These are phyloP conservation scores for Momotus momota DNA, from an alignment of 2,797 vertebrate species.

Conservation along the genomic window DNA sequence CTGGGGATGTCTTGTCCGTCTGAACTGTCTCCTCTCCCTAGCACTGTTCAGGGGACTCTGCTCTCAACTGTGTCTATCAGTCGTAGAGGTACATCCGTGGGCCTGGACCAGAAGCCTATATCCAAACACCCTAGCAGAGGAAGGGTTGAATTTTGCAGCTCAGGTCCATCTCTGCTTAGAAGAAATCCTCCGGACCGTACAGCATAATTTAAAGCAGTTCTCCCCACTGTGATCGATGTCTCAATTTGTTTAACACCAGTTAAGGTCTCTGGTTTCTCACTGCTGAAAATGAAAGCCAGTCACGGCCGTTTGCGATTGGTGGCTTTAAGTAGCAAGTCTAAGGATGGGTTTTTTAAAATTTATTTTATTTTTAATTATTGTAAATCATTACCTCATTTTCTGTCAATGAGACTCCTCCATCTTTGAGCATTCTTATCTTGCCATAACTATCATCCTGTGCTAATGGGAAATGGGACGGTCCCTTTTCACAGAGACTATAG, in stretches of 20 bases:
- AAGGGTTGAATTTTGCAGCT: constrained; percentile 73
- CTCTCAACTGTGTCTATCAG: constrained; percentile 64
- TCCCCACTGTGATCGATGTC: constrained; percentile 74
- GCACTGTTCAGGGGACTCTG: constrained; percentile 70
- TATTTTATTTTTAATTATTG: constrained; percentile 80
- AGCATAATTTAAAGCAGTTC: constrained; percentile 68
- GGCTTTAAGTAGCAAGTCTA: constrained; percentile 81
- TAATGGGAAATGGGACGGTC: constrained; percentile 79
- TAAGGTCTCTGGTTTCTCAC: constrained; percentile 70
- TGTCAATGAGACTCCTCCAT: constrained; percentile 78
- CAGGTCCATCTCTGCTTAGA: constrained; percentile 74
- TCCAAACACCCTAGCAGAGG: constrained; percentile 62
- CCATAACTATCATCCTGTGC: constrained; percentile 82
- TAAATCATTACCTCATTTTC: constrained; percentile 85
- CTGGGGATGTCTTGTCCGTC: constrained; percentile 60
- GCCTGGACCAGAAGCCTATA: constrained; percentile 71
- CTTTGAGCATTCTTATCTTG: constrained; percentile 76
- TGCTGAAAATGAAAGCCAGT: constrained; percentile 60
- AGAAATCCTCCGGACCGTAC: constrained; percentile 61
- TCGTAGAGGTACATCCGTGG: constrained; percentile 43
- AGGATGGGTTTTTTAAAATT: constrained; percentile 54
- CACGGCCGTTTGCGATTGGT: constrained; percentile 68
- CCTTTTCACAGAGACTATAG: constrained; percentile 84
- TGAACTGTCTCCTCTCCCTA: constrained; percentile 68
- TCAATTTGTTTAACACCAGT: constrained; percentile 64